Evolutionary conservation across 2,797 vertebrate genomes (phyloP).

Genomic region (Falco peregrinus): DNA sequence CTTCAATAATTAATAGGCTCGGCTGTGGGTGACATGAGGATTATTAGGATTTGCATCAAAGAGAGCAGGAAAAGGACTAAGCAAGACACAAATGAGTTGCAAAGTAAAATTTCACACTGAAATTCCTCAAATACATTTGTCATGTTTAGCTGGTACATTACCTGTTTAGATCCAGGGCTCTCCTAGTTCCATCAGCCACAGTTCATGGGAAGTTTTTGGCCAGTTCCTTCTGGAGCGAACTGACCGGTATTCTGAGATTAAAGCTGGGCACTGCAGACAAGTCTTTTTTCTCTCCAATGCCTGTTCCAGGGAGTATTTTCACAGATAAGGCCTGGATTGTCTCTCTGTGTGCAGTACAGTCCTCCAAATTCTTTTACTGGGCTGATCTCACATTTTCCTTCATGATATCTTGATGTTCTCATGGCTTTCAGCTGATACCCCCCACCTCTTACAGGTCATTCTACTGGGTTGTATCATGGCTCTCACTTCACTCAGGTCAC

Average conservation of each 20-base stretch:
- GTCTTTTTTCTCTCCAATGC: background rate
- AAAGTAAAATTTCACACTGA: background rate
- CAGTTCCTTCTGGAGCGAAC: background rate
- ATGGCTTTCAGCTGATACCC: background rate
- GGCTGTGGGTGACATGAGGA: background rate
- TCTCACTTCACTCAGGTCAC: background rate
- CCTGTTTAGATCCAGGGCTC: background rate
- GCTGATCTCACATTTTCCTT: background rate
- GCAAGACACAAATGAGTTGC: background rate
- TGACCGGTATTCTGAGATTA: background rate
- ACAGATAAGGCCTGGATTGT: background rate
- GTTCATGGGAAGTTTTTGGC: background rate
- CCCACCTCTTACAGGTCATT: background rate
- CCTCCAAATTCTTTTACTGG: background rate
- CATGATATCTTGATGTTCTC: background rate
- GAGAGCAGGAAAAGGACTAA: background rate
- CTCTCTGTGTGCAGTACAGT: background rate
- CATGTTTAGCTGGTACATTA: background rate
- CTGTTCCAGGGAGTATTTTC: background rate
- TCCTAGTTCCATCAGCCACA: background rate
- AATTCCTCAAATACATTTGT: background rate
- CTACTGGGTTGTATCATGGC: background rate
- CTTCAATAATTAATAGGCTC: background rate
- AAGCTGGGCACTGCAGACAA: background rate
- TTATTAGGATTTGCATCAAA: background rate